Conservation (phyloP, 2,113 vertebrate species). For the Campylomormyrus tamandua region DNA sequence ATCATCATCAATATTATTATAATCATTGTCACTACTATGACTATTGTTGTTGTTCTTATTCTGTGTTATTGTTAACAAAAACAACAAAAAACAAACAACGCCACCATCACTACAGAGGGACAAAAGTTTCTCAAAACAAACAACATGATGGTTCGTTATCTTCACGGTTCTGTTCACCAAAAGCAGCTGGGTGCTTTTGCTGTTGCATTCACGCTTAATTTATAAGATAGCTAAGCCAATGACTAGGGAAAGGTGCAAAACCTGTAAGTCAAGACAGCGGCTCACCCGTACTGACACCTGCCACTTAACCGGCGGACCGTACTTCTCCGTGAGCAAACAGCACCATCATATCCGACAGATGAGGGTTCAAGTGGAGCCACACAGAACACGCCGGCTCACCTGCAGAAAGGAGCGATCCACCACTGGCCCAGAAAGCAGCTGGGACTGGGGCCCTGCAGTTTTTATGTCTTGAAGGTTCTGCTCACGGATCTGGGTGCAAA, state of each 20-base stretch:
- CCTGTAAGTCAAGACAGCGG: constrained; percentile 46
- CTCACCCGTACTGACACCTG: constrained; percentile 45
- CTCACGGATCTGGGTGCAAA: constrained; percentile 76
- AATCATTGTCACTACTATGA: background rate
- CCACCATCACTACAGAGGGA: background rate
- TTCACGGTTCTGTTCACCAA: constrained; percentile 29
- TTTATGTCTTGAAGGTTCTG: constrained; percentile 97
- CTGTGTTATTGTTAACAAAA: too few relatives aligned
- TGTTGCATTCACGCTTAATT: constrained; percentile 35
- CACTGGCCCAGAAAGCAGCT: constrained; percentile 75
- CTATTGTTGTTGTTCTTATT: background rate
- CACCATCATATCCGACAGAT: constrained; percentile 39
- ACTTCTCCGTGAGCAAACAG: constrained; percentile 72
- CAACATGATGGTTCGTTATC: background rate
- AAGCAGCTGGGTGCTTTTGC: constrained; percentile 36
- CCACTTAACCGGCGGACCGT: constrained; percentile 75
- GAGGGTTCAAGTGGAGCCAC: background rate
- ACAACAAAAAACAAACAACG: too few relatives aligned
- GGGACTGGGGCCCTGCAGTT: constrained; percentile 91
- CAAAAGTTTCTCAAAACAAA: background rate
- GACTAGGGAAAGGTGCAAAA: constrained; percentile 38
- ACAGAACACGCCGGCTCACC: constrained; percentile 61
- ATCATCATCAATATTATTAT: too few relatives aligned
- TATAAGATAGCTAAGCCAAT: constrained; percentile 21
- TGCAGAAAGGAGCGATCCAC: constrained; percentile 82